Evolutionary conservation across 2,797 vertebrate species (phyloP).

Genomic region (Gymnoscopelus braueri): DNA sequence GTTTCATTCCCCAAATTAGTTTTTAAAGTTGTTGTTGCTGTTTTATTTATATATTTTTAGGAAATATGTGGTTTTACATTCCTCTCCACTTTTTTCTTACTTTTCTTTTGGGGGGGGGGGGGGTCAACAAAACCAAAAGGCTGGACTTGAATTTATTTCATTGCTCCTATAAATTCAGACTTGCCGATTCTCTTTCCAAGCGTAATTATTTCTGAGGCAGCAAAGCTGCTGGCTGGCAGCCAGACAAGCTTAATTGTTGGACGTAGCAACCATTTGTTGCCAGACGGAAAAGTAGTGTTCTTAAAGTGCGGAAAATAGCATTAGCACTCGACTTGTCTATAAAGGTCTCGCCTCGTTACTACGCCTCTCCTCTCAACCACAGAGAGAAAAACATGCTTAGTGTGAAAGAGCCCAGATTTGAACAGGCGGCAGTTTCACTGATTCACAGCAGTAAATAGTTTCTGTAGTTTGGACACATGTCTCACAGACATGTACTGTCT

Average conservation of each 20-base stretch:
- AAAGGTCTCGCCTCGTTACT: conserved; percentile 37
- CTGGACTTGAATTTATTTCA: conserved; percentile 47
- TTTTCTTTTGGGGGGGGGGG: conserved; percentile 33
- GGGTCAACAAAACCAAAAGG: conserved; percentile 26
- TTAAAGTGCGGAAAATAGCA: conserved; percentile 58
- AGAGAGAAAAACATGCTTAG: conserved; percentile 12
- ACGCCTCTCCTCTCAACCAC: conserved; percentile 17
- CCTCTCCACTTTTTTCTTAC: conserved; percentile 13
- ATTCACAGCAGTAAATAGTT: conserved; percentile 23
- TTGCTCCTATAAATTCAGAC: conserved; percentile 51
- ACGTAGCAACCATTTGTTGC: conserved; percentile 30
- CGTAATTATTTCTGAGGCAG: conserved; percentile 52
- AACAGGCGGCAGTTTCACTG: conserved; percentile 21
- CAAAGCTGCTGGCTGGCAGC: conserved; percentile 40
- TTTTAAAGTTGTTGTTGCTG: conserved; percentile 29
- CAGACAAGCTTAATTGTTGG: conserved; percentile 53
- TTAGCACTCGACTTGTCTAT: conserved; percentile 47
- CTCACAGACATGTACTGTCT: conserved; percentile 7
- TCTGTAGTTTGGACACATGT: conserved; percentile 2
- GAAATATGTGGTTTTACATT: conserved; percentile 17
- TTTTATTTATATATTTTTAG: not conserved
- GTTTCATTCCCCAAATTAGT: conserved; percentile 38
- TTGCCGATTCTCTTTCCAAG: conserved; percentile 56
- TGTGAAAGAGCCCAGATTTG: conserved; percentile 9
- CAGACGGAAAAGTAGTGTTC: conserved; percentile 48